Conservation (phyloP, 1,140 invertebrate genomes). For the Brachionus rotundiformis region DNA sequence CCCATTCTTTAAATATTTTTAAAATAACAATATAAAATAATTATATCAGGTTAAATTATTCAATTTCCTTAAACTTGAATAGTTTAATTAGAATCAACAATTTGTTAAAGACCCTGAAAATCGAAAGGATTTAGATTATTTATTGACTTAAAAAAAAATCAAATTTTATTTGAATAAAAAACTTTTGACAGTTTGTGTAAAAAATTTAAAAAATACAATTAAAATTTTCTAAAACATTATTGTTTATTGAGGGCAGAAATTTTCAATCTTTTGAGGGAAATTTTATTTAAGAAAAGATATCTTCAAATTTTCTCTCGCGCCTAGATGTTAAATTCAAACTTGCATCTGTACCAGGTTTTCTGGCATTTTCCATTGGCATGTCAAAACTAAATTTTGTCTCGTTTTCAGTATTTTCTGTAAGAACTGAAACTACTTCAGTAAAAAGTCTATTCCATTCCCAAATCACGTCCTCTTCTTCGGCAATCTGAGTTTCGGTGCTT, state of each 20-base stretch:
- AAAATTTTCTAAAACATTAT: no score
- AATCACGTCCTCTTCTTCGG: slow-evolving; percentile 48
- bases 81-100: no score
- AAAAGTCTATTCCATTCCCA: slow-evolving; percentile 51
- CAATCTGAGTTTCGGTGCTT: slow-evolving; percentile 36
- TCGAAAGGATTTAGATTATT: no score
- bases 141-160: no score
- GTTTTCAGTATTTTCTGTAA: background rate
- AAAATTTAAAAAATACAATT: background rate
- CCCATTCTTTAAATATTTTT: no score
- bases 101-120: no score
- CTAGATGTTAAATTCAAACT: background rate
- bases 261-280: no score
- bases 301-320: background rate
- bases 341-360: background rate
- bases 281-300: background rate
- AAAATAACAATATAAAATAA: no score
- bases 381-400: slow-evolving; percentile 24
- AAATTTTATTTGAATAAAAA: background rate
- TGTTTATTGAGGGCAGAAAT: no score
- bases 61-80: no score
- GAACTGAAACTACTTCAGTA: slow-evolving; percentile 36
- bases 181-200: no score
- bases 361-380: background rate
- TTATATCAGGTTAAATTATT: no score